Evolutionary conservation across 1,140 invertebrate species (phyloP), one percentile per base, ranked within the genome.

Genomic region (Radopholus similis): DNA sequence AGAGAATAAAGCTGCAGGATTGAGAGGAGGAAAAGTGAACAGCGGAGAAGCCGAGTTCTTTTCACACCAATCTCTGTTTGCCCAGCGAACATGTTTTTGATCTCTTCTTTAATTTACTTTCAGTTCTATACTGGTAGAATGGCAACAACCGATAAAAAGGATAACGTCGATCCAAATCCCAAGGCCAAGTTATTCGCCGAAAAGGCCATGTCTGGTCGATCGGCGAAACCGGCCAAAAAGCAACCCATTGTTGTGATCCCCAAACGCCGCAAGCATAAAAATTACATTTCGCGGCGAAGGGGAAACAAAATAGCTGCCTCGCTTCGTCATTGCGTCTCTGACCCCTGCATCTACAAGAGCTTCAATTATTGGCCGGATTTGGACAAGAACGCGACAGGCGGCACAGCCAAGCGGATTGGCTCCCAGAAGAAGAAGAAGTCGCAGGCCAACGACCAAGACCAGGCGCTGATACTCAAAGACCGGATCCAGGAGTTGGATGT

Each of bases 251-350:
- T 75, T 3, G 68, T 75, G 34, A 75, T 75, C 30, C 73, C 73
- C 5, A 66, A 68, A 51, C 44, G 76, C 21, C 64, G 75, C 5
- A 75, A 75, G 51, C 76, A 75, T 37, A 75, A 75, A 66, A 71
- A 75, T 51, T 78, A 70, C 56, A 68, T 75, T n/a, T 75, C 73
- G n/a, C 49, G 64, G 38, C 34, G 75, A 18, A 32, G 57, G 47
- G 72, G 76, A 34, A 66, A 53, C 40, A 51, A 71, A 28, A 13
- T 47, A 5, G 28, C 64, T 18, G 47, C 66, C 35, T 30, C 42
- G 34, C 42, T 75, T 37, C 34, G 73, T n/a, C 53, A 64, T 21
- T 75, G 74, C 38, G 32, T 58, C 23, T 75, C 73, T 23, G 73
- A 75, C 47, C 73, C 73, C 2, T 18, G 53, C 28, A 30, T 75